Evolutionary conservation across 2,888 invertebrate genomes (phyloP).

Genomic region (Nyleta sp.): DNA sequence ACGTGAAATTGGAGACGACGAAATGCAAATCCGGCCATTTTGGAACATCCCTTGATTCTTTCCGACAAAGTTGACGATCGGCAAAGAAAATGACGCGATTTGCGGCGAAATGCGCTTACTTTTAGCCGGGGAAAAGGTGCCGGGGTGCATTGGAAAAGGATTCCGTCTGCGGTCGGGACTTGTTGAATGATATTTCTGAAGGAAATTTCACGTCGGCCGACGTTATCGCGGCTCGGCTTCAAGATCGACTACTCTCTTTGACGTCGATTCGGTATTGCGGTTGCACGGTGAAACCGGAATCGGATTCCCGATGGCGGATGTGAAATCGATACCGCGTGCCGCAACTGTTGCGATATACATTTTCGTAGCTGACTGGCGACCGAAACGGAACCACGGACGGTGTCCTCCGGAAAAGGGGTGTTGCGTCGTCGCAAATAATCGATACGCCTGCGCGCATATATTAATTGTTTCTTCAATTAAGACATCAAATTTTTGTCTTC

Average conservation of each 20-base stretch:
- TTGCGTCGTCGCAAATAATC: conserved; percentile 6
- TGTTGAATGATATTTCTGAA: conserved; percentile 41
- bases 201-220: conserved; percentile 17
- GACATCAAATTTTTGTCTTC: too few species aligned
- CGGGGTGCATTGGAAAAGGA: conserved; percentile 7
- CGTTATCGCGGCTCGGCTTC: conserved; percentile 24
- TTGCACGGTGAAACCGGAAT: conserved; percentile 56
- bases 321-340: conserved; percentile 51
- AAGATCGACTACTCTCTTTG: conserved; percentile 36
- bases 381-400: conserved; percentile 39
- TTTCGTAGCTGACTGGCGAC: conserved; percentile 34
- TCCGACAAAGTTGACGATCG: background rate
- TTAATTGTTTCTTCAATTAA: too few species aligned
- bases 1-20: too few species aligned
- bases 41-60: too few species aligned
- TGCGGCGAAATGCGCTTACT: background rate
- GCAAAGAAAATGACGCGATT: background rate
- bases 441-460: background rate
- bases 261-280: conserved; percentile 52
- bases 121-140: background rate
- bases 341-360: conserved; percentile 49
- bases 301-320: conserved; percentile 57
- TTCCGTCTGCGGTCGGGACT: conserved; percentile 13
- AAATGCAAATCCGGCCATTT: too few species aligned
- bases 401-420: conserved; percentile 26